phyloP scores from a whole-genome alignment of 2,888 invertebrate species.

The Paralinhomoeus sp. region DNA sequence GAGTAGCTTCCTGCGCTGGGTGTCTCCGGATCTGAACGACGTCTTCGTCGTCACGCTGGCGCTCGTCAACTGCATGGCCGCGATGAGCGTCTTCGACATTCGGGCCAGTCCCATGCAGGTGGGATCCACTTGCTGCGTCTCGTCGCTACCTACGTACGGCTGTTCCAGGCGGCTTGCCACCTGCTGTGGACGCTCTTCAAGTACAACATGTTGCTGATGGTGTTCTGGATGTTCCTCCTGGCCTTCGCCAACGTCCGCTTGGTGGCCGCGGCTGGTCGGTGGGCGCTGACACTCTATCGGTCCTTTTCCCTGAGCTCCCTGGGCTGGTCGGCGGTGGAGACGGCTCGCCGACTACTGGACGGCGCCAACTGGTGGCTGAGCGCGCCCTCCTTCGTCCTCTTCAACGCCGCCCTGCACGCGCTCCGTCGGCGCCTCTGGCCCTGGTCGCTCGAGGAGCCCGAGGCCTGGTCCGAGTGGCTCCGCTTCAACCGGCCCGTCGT shows the following conservation, averaged over 20 bases:
- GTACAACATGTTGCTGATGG: conserved; percentile 29
- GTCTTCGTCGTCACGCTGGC: conserved; percentile 31
- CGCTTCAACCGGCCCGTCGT: conserved; percentile 24
- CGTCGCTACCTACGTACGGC: conserved; percentile 3
- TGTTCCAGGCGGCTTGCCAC: conserved; percentile 23
- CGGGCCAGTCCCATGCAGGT: conserved; percentile 19
- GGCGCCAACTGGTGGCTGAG: conserved; percentile 8
- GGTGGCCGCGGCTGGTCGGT: conserved; percentile 22
- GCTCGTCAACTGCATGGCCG: conserved; percentile 29
- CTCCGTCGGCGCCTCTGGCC: neutral
- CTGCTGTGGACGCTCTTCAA: conserved; percentile 28
- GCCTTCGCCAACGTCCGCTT: conserved; percentile 28
- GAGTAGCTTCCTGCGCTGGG: conserved; percentile 29
- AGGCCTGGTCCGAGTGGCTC: conserved; percentile 10
- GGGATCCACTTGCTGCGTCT: neutral
- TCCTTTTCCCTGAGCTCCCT: conserved; percentile 23
- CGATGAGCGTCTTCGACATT: conserved; percentile 29
- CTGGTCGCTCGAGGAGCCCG: neutral
- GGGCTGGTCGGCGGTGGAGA: conserved; percentile 18
- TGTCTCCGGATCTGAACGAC: conserved; percentile 35
- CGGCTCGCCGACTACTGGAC: conserved; percentile 14
- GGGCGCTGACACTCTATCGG: conserved; percentile 22
- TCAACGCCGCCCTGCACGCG: neutral
- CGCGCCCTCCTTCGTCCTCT: conserved; percentile 15
- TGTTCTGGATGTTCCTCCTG: conserved; percentile 31